Evolutionary conservation across 2,797 vertebrate species (phyloP), one percentile per base, ranked within the genome.

Genomic region (Centropyge bicolor): DNA sequence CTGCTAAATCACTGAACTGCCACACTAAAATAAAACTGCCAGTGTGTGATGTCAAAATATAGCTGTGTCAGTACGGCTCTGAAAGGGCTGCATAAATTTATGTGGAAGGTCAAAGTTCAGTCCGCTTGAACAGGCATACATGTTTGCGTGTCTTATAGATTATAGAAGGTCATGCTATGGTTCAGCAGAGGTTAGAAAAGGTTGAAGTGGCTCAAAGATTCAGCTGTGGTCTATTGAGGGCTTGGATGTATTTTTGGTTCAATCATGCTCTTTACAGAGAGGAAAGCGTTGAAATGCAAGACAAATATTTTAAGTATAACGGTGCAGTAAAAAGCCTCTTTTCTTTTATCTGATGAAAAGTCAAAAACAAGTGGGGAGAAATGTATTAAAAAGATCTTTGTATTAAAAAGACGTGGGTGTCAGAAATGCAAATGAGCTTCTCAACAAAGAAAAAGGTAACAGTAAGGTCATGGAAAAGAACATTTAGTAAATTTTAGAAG

Each of bases 1-100:
- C 85, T 70, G 80, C 56, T 86, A 88, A 86, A 89, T 86, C 76
- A 68, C 19, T 65, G 64, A 83, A 82, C 73, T 72, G 76, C 63
- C 76, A 83, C 48, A 64, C 70, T 24, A 57, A 74, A 76, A 86
- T 72, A 71, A 85, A 13, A 31, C 70, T 71, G 69, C 35, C 52
- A 69, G 51, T 43, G 24, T 72, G 49, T 63, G 51, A 81, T 78
- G 70, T 59, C 27, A 61, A 41, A 63, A 36, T 70, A 55, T 68
- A 60, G 36, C 55, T 62, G 12, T 46, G 31, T 62, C 52, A 56
- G 27, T 24, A 59, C 27, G 14, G 16, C 36, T 80, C 19, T 17
- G 52, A 46, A 38, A 71, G 22, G 3, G 9, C 45, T 52, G 11
- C 17, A 51, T 49, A 51, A 41, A 78, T 31, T 38, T 1, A 71